phyloP scores from a whole-genome alignment of 1,140 invertebrate species.

The Pogonomyrmex californicus region DNA sequence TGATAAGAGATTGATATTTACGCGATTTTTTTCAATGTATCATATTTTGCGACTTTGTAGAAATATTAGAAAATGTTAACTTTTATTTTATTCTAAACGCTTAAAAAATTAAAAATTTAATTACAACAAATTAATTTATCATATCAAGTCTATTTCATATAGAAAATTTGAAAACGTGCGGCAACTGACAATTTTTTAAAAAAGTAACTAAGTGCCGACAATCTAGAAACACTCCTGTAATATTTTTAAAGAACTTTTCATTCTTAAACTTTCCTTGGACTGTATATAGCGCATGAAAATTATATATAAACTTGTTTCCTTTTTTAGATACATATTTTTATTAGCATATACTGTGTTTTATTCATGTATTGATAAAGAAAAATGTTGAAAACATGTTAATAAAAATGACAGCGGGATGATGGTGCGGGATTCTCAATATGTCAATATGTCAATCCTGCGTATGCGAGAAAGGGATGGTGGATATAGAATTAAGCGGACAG shows the following conservation, averaged over 20 bases:
- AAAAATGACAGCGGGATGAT: slow-evolving; percentile 30
- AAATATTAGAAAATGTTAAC: neutral
- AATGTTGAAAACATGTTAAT: slow-evolving; percentile 1
- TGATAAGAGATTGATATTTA: neutral
- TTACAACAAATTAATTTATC: neutral
- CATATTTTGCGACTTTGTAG: neutral
- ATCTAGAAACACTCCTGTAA: neutral
- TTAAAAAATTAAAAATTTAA: neutral
- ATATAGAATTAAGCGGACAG: slow-evolving; percentile 55
- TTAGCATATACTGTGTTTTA: neutral
- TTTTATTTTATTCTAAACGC: neutral
- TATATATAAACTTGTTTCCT: slow-evolving; percentile 34
- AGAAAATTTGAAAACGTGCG: neutral
- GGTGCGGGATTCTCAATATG: slow-evolving; percentile 21
- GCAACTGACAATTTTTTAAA: neutral
- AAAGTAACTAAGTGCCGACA: neutral
- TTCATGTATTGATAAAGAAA: slow-evolving; percentile 18
- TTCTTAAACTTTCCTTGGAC: slow-evolving; percentile 7
- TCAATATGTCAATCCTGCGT: neutral
- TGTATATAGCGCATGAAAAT: neutral
- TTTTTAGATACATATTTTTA: slow-evolving; percentile 31
- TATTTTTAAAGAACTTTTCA: neutral
- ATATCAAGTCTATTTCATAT: neutral
- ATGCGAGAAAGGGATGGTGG: neutral
- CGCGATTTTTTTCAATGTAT: neutral